Base-by-base conservation (phyloP, 1,140 invertebrate genomes). In the Papilio polytes region DNA sequence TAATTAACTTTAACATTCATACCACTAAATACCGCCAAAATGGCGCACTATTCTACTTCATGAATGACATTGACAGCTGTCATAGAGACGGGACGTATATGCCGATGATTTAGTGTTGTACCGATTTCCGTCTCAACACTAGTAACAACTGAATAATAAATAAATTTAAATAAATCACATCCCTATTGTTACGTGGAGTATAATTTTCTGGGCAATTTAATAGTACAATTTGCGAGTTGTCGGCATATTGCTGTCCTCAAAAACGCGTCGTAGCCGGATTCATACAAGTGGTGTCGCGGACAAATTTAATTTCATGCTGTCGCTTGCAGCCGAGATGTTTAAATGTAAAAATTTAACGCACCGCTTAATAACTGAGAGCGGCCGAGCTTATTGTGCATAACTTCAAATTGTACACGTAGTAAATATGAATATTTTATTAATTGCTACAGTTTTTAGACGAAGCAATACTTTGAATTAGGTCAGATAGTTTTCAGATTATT, bases 271-370 rank as follows among this genome's bases (percentile, higher is more conserved):
- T 66, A 66, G 26, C 13, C 22, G 26, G 63, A 63, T 20, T 63
- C 63, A 66, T 66, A 66, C 22, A 26, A 66, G 63, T 66, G 63
- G 22, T 66, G 63, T 31, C 22, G 22, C 26, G 63, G 63, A 31
- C 63, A 26, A 26, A 66, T 66, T 66, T 66, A 66, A 66, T 66
- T 66, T 66, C 63, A 66, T 66, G 63, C 26, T 66, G 63, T 66
- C 63, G 63, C 63, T 66, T 7, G 63, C 63, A 66, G 59, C 20
- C 7, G 63, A 26, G 63, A 66, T 15, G 22, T 66, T 66, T 66
- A 66, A 66, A 66, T 66, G 63, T 66, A 66, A 66, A 66, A 66
- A 66, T 26, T 66, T 66, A 66, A 66, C 63, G 63, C 63, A 7
- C 22, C 63, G 63, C 63, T 66, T 66, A 31, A 31, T 66, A 66